phyloP scores from a whole-genome alignment of 2,888 invertebrate genomes.

The Thecophora atra region DNA sequence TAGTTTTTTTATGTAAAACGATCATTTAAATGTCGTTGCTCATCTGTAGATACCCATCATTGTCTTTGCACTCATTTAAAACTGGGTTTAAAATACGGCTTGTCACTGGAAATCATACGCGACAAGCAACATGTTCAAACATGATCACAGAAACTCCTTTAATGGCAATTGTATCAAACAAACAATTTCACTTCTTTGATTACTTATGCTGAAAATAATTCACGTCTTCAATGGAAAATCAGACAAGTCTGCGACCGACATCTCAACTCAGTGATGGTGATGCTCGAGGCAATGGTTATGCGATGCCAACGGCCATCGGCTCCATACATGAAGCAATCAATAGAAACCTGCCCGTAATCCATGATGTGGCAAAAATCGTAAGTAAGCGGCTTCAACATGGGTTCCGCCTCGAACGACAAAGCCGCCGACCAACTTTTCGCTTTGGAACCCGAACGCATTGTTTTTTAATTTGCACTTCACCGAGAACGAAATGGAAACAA shows the following conservation, averaged over 20 bases:
- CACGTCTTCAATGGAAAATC: conserved; percentile 10
- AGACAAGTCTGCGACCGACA: neutral
- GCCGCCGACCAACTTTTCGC: neutral
- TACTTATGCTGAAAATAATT: conserved; percentile 3
- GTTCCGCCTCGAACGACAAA: neutral
- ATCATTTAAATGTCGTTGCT: too few relatives aligned
- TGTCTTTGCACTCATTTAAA: neutral
- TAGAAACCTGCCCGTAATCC: conserved; percentile 14
- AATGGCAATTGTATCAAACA: neutral
- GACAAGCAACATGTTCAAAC: neutral
- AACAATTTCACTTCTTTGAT: conserved; percentile 36
- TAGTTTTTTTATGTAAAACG: too few relatives aligned
- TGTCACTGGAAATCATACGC: neutral
- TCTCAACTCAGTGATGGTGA: neutral
- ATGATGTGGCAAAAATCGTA: conserved; percentile 21
- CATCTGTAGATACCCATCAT: neutral
- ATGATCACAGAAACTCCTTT: neutral
- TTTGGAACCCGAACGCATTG: conserved; percentile 8
- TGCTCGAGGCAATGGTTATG: neutral
- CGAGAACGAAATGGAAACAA: conserved; percentile 18
- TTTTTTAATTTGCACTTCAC: conserved; percentile 22
- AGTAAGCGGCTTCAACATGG: neutral
- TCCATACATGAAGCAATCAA: conserved; percentile 1
- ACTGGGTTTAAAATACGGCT: neutral
- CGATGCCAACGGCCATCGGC: conserved; percentile 2